Base-by-base conservation (phyloP, 2,113 vertebrate genomes). In the Microtus oregoni region DNA sequence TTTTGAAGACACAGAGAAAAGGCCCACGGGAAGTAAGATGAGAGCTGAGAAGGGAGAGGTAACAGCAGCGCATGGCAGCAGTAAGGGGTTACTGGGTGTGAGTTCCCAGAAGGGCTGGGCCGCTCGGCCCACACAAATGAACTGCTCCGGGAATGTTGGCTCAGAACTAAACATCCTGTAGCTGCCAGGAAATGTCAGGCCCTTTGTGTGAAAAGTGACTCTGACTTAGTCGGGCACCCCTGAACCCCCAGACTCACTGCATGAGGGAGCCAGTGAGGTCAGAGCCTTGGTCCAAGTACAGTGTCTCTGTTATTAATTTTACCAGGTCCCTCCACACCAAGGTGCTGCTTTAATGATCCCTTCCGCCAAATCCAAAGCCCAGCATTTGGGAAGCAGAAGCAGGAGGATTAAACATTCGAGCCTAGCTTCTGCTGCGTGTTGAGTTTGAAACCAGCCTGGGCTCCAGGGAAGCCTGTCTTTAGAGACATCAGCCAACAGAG, bases 91-190 rank as follows among this genome's bases (percentile, higher is more conserved):
- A 78, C 0, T 50, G 88, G 70, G 76, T 32, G 47, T 94, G 85
- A 77, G 88, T 94, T 97, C 90, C 94, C 61, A 92, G 91, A 94
- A 96, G 81, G 95, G 81, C 65, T 63, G 92, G 65, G 65, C 26
- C 0, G 15, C 4, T 94, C n/a, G 22, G 92, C 58, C 82, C 87
- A 91, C 78, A 92, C 65, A 91, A 67, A 26, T 58, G 30, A 89
- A 79, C 86, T 91, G 79, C 91, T 95, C 67, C 86, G 94, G 88
- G 88, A 96, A 91, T 94, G 92, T 89, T 32, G 63, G 94, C 86
- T 92, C 63, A 5, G 61, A 87, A 72, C 30, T 85, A 88, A 97
- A 96, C 92, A 91, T 97, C 92, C 91, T 95, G 94, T 83, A 78
- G 72, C 91, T 94, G 86, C 82, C 17, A 7, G 82, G 90, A 95